Conservation (phyloP, 1,140 invertebrate genomes). For the Drosophila sproati region DNA sequence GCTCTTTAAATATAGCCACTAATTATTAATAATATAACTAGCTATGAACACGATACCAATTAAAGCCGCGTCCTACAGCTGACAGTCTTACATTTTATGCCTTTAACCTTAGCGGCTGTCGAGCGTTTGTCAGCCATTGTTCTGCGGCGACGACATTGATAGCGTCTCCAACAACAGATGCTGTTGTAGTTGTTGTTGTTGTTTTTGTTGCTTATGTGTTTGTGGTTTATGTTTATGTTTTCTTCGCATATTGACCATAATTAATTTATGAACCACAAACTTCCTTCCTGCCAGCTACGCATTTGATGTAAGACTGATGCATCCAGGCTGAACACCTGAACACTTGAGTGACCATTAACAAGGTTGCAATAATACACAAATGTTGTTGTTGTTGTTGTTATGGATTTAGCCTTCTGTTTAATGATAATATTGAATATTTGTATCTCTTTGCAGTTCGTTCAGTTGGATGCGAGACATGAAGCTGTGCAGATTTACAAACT, state of each 20-base stretch:
- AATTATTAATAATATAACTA: background rate
- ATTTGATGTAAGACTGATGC: slow-evolving; percentile 56
- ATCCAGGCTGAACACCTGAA: slow-evolving; percentile 43
- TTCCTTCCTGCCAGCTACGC: slow-evolving; percentile 71
- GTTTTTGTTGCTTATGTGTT: slow-evolving; percentile 29
- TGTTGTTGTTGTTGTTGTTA: background rate
- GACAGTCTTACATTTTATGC: slow-evolving; percentile 70
- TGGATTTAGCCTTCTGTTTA: slow-evolving; percentile 10
- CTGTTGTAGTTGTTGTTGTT: slow-evolving; percentile 12
- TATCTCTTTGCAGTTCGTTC: slow-evolving; percentile 50
- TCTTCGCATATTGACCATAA: slow-evolving; percentile 67
- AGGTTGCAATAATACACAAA: slow-evolving; percentile 43
- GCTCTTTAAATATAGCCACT: too few species aligned
- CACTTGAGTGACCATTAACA: slow-evolving; percentile 75
- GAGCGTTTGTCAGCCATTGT: slow-evolving; percentile 44
- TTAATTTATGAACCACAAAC: slow-evolving; percentile 80
- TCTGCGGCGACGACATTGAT: slow-evolving; percentile 45
- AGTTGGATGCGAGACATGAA: slow-evolving; percentile 55
- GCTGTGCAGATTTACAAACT: slow-evolving; percentile 51
- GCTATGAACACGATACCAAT: slow-evolving; percentile 33
- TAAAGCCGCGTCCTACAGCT: slow-evolving; percentile 55
- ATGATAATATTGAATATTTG: slow-evolving; percentile 57
- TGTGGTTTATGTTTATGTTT: slow-evolving; percentile 37
- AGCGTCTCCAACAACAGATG: background rate
- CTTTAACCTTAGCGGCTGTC: slow-evolving; percentile 79